Evolutionary conservation across 2,888 invertebrate species (phyloP), one percentile per base, ranked within the genome.

Genomic region (Clepsis dumicolana): DNA sequence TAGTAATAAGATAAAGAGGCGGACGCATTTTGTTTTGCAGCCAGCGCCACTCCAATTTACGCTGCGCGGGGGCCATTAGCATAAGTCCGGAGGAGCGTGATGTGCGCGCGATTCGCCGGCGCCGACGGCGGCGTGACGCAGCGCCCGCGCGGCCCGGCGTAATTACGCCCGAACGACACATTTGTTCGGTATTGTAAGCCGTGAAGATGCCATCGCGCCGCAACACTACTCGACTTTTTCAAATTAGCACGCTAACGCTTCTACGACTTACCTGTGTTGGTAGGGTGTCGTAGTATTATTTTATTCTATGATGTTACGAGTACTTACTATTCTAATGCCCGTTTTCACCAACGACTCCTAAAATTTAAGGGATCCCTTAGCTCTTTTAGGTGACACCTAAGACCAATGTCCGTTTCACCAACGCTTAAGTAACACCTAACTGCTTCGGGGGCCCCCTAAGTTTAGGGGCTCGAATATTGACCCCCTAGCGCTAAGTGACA

Each of bases 111-210:
- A 90, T 89, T 87, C 82, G 82, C 81, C 78, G 83, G 79, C 82
- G 79, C 78, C 82, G 85, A 82, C 89, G 74, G 73, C 72, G 72
- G 74, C 72, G 71, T 73, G 71, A 70, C 70, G 77, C 73, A 65
- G 74, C 76, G 76, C 76, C 76, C 69, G 77, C 76, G 76, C 78
- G 75, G 75, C 54, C 69, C 83, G 74, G 75, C 85, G 88, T 91
- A 91, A 91, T 93, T 91, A 91, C 89, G 80, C 77, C 84, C 79
- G 81, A 79, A 86, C 92, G 88, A 91, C 93, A 92, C 92, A 91
- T 92, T 93, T 91, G 92, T 92, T 92, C 89, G 90, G 90, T 90
- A 91, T 91, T 90, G 91, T 89, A 90, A 88, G 89, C 92, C 89
- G 90, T 88, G 91, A 91, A 93, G 93, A 93, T 93, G 89, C 88